Evolutionary conservation across 2,888 invertebrate species (phyloP), one percentile per base, ranked within the genome.

Genomic region (Lobophora halterata): DNA sequence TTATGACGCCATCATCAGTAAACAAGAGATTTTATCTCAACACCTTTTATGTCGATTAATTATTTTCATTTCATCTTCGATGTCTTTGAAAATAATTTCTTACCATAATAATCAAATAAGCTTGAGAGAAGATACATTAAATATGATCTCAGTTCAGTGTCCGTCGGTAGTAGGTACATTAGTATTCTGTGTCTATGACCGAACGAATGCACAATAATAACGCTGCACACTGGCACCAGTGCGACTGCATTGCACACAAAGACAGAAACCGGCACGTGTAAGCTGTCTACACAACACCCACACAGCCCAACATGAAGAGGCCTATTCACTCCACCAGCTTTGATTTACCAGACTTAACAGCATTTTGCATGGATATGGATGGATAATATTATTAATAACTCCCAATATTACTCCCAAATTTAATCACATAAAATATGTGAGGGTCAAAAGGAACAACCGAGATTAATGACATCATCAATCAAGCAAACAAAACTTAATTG

Each of bases 211-310:
- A 59, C 46, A 48, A 52, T n/a, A n/a, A 54, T 51, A 56, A 55
- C 49, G 55, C 53, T 57, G 57, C 48, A 48, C 45, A 34, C 53
- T 55, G 50, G 58, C 54, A 56, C 8, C 16, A 4, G 29, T 17
- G 31, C 46, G 31, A 58, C 55, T 57, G 63, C 63, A 59, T 52
- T 57, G 64, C 71, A 71, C 68, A 67, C 70, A 66, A 36, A 39
- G 46, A 34, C 41, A 27, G 12, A 6, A 45, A 25, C 24, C 58
- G 71, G 64, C 73, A 71, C 73, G 73, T 73, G 72, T 71, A 73
- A 71, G 61, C 55, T 44, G 61, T 46, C 31, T 46, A 49, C 42
- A 49, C 40, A n/a, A 49, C 30, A 58, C 49, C 42, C 55, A 52
- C 68, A 55, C 63, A 61, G 54, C 47, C 42, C 49, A 27, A 29